phyloP scores from a whole-genome alignment of 2,888 invertebrate genomes.

The Malachius bipustulatus region DNA sequence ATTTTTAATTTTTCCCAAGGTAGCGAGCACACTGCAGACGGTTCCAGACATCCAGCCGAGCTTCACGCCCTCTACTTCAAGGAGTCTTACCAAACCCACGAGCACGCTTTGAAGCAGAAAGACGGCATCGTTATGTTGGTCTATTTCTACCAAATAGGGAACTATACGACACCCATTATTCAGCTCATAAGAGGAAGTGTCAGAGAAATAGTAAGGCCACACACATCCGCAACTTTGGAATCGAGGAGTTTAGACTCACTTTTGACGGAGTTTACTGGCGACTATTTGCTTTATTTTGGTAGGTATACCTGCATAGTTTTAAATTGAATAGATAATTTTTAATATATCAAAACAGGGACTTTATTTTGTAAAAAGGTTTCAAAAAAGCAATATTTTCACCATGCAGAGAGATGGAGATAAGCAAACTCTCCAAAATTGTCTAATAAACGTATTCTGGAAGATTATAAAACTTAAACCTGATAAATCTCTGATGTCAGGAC shows the following conservation, averaged over 20 bases:
- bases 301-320: too few species aligned
- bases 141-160: constrained; percentile 41
- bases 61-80: constrained; percentile 51
- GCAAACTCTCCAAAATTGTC: too few species aligned
- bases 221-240: constrained; percentile 40
- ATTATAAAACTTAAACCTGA: too few species aligned
- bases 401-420: too few species aligned
- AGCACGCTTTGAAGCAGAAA: constrained; percentile 46
- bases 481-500: too few species aligned
- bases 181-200: too few species aligned
- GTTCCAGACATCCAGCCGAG: constrained; percentile 45
- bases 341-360: too few species aligned
- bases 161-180: not conserved
- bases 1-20: constrained; percentile 35
- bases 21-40: constrained; percentile 53
- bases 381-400: too few species aligned
- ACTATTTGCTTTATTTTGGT: constrained; percentile 56
- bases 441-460: too few species aligned
- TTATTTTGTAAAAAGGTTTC: too few species aligned
- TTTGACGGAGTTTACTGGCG: constrained; percentile 44
- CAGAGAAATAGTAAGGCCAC: too few species aligned
- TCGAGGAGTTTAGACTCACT: constrained; percentile 41
- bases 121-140: constrained; percentile 47
- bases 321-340: too few species aligned
- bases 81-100: constrained; percentile 47